Evolutionary conservation across 37 sponge, comb jelly and placozoan species (phyloP).

Genomic region (Crambe crambe): DNA sequence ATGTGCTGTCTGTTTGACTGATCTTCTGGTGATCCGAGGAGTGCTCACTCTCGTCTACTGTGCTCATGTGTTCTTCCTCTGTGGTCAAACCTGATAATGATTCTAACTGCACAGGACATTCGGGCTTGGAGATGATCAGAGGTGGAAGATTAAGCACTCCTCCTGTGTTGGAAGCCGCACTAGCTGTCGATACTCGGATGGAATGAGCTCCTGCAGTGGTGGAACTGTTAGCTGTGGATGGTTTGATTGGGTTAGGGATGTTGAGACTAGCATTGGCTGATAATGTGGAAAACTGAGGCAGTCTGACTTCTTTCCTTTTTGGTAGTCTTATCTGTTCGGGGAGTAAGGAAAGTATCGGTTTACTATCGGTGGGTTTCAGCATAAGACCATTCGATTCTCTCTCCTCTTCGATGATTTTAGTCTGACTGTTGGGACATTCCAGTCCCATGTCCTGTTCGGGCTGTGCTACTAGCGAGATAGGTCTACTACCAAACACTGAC

Average conservation of each 20-base stretch:
- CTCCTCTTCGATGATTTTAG: neutral
- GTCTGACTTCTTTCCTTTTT: neutral
- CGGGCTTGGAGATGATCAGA: slow-evolving; percentile 18
- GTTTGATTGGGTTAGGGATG: neutral
- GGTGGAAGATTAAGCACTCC: slow-evolving; percentile 70
- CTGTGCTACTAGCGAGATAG: slow-evolving; percentile 13
- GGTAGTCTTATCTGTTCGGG: slow-evolving; percentile 35
- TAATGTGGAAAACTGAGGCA: neutral
- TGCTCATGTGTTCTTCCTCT: slow-evolving; percentile 50
- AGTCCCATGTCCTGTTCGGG: neutral
- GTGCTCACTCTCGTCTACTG: slow-evolving; percentile 1
- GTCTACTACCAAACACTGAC: slow-evolving; percentile 22
- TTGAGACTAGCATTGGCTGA: neutral
- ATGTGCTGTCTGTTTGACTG: slow-evolving; percentile 30
- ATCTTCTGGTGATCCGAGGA: neutral
- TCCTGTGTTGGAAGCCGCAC: neutral
- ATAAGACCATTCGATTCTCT: neutral
- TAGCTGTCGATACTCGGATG: too few relatives aligned
- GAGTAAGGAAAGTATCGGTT: neutral
- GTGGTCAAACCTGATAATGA: slow-evolving; percentile 25
- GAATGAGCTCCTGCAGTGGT: slow-evolving; percentile 1
- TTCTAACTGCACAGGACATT: neutral
- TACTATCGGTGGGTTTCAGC: slow-evolving; percentile 10
- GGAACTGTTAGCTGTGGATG: neutral
- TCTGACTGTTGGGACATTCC: neutral